Evolutionary conservation across 2,113 vertebrate species (phyloP).

Genomic region (Xenopus laevis): DNA sequence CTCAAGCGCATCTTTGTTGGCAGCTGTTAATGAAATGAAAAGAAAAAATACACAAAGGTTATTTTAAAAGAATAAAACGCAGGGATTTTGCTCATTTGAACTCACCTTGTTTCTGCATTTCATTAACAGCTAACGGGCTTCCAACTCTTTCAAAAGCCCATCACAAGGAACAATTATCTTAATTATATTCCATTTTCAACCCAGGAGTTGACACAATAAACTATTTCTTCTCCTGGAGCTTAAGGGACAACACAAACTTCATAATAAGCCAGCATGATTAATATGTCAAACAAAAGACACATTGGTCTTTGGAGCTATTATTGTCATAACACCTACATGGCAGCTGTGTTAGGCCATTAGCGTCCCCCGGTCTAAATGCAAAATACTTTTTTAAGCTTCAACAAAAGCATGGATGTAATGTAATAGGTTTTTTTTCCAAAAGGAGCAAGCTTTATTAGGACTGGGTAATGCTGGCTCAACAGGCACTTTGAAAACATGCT

Average conservation of each 20-base stretch:
- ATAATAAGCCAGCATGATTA: conserved; percentile 14
- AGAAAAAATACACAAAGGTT: conserved; percentile 32
- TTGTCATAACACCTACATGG: conserved; percentile 25
- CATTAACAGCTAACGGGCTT: neutral
- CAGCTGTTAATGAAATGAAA: conserved; percentile 63
- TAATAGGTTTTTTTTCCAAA: neutral
- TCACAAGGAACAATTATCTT: neutral
- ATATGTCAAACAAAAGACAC: conserved; percentile 14
- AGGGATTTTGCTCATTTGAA: neutral
- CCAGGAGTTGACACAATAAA: conserved; percentile 5
- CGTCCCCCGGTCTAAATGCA: conserved; percentile 6
- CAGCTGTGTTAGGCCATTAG: conserved; percentile 33
- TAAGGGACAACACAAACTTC: neutral
- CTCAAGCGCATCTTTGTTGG: conserved; percentile 81
- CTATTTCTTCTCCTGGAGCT: conserved; percentile 5
- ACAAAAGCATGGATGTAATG: neutral
- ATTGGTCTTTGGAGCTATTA: conserved; percentile 12
- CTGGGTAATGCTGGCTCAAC: neutral
- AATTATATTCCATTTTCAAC: conserved; percentile 20
- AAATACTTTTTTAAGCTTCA: conserved; percentile 4
- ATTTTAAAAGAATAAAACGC: neutral
- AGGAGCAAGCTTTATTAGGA: neutral
- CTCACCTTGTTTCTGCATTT: neutral
- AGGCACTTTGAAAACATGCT: neutral
- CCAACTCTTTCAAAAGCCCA: conserved; percentile 1